A percentile compares a stretch with the other conserved stretches of the same genome.
Conservation (phyloP, 2,888 invertebrate genomes). For the Drosophila vallismaia region DNA sequence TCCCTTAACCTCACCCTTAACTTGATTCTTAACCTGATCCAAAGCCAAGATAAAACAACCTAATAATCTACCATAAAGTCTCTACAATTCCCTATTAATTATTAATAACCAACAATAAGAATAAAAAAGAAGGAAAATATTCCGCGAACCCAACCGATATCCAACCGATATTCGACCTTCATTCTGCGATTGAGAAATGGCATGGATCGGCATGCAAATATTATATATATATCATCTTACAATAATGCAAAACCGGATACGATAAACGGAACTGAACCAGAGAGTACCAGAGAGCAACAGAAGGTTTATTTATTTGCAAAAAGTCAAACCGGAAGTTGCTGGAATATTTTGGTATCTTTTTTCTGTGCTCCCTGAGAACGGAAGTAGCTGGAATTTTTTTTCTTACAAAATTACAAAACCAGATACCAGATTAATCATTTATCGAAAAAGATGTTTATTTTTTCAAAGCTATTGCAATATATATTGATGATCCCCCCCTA, state of each 20-base stretch:
- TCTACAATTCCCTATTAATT: too few relatives aligned
- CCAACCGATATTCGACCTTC: too few relatives aligned
- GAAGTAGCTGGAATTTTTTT: constrained; percentile 11
- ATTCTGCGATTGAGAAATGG: too few relatives aligned
- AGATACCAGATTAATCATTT: constrained; percentile 5
- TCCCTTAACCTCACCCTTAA: too few relatives aligned
- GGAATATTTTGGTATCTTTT: constrained; percentile 13
- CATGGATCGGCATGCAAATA: background rate
- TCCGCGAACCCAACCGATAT: too few relatives aligned
- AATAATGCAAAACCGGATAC: constrained; percentile 30
- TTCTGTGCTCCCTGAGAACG: constrained; percentile 22
- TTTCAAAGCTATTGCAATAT: background rate
- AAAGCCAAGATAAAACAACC: too few relatives aligned
- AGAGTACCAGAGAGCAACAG: too few relatives aligned
- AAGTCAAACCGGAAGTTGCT: constrained; percentile 55
- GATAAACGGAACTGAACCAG: constrained; percentile 21
- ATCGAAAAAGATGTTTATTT: constrained; percentile 15
- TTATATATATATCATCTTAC: constrained; percentile 54
- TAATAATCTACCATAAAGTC: too few relatives aligned
- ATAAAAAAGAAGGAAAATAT: too few relatives aligned
- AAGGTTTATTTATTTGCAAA: constrained; percentile 33
- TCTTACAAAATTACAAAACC: background rate
- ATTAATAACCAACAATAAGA: too few relatives aligned
- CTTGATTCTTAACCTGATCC: too few relatives aligned
- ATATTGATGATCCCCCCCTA: background rate